Conservation (phyloP, 2,797 vertebrate genomes). For the Rhynchonycteris naso region DNA sequence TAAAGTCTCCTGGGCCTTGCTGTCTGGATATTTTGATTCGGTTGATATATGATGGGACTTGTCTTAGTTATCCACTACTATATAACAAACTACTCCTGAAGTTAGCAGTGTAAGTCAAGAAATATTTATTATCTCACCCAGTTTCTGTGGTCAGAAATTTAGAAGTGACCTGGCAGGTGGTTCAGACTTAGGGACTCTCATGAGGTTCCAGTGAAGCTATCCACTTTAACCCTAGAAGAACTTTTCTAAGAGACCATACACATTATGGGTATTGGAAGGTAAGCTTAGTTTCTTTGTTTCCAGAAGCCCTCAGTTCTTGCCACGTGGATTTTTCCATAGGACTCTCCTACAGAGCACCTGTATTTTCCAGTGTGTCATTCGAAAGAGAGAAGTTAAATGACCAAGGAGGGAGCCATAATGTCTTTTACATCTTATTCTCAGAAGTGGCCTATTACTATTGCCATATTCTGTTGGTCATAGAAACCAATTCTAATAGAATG, state of each 20-base stretch:
- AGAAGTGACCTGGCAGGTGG: neutral
- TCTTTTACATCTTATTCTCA: neutral
- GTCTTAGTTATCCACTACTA: neutral
- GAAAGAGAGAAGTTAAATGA: neutral
- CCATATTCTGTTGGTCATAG: neutral
- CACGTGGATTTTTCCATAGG: neutral
- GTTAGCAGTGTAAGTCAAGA: neutral
- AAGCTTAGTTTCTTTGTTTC: neutral
- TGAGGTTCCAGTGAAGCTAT: neutral
- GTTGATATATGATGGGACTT: neutral
- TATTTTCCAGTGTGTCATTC: neutral
- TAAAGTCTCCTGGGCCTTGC: neutral
- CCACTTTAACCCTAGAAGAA: neutral
- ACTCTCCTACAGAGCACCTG: neutral
- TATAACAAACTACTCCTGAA: neutral
- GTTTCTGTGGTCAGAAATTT: neutral
- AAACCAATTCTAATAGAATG: neutral
- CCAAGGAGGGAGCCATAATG: neutral
- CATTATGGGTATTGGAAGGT: too few species aligned
- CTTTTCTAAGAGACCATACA: neutral
- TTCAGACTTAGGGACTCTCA: neutral
- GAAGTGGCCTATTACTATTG: neutral
- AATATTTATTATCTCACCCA: neutral
- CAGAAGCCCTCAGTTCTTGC: neutral
- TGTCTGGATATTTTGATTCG: neutral